phyloP scores from a whole-genome alignment of 2,113 vertebrate species.

The Larimichthys crocea region DNA sequence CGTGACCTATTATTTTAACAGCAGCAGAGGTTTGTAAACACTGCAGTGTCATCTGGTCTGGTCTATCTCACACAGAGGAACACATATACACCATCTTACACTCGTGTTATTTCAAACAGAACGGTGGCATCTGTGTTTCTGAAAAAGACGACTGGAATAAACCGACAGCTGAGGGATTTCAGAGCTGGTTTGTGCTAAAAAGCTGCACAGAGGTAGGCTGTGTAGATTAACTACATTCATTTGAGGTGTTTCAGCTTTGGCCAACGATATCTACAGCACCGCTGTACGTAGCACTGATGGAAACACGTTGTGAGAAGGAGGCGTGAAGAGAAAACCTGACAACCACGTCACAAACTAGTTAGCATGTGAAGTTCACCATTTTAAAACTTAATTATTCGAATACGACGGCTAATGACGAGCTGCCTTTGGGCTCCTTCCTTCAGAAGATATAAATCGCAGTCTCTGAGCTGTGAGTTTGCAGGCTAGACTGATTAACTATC shows the following conservation, averaged over 20 bases:
- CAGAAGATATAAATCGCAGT: too few species aligned
- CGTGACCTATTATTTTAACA: conserved; percentile 10
- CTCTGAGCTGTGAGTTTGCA: neutral
- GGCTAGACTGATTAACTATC: neutral
- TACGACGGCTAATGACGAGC: too few species aligned
- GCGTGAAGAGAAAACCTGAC: too few species aligned
- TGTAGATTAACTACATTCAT: neutral
- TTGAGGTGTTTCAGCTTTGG: too few species aligned
- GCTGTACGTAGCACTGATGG: too few species aligned
- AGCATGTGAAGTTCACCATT: too few species aligned
- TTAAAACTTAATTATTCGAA: too few species aligned
- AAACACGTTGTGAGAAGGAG: too few species aligned
- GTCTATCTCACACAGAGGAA: conserved; percentile 14
- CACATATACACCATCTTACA: neutral
- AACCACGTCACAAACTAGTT: too few species aligned
- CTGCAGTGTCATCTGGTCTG: neutral
- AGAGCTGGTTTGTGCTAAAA: neutral
- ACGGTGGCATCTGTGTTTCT: conserved; percentile 1
- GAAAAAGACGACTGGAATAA: neutral
- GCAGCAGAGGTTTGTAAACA: conserved; percentile 6
- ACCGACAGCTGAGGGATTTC: conserved; percentile 12
- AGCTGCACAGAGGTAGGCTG: neutral
- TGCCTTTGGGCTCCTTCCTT: too few species aligned
- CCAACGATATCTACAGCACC: too few species aligned
- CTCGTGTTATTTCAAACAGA: conserved; percentile 26